Conservation (phyloP, 2,888 invertebrate genomes). For the Cephus runcator region DNA sequence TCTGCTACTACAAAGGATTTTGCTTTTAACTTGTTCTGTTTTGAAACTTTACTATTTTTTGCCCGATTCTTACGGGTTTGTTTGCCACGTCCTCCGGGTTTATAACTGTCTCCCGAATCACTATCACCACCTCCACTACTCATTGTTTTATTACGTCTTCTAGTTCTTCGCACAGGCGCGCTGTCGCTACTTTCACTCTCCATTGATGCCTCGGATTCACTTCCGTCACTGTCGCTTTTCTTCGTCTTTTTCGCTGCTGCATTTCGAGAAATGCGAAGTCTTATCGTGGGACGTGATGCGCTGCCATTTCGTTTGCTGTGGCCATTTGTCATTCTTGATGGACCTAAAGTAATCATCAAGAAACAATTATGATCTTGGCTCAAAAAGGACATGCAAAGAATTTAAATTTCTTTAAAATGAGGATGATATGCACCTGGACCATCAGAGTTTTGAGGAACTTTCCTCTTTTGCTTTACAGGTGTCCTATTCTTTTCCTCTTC, state of each 20-base stretch:
- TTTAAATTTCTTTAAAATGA: not conserved
- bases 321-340: slow-evolving; percentile 58
- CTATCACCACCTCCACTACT: slow-evolving; percentile 56
- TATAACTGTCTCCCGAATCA: slow-evolving; percentile 71
- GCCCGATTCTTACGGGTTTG: slow-evolving; percentile 52
- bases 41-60: slow-evolving; percentile 45
- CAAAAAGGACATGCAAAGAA: not conserved
- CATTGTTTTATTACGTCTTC: slow-evolving; percentile 47
- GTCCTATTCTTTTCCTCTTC: slow-evolving; percentile 29
- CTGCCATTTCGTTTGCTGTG: slow-evolving; percentile 43
- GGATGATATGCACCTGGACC: slow-evolving; percentile 38
- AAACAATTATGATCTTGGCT: not conserved
- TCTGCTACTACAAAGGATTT: slow-evolving; percentile 34
- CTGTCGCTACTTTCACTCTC: slow-evolving; percentile 55
- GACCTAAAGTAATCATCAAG: slow-evolving; percentile 40
- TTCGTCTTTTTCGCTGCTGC: slow-evolving; percentile 29
- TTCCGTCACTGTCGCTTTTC: slow-evolving; percentile 48
- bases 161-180: slow-evolving; percentile 43
- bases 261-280: slow-evolving; percentile 43
- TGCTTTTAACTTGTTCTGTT: slow-evolving; percentile 22
- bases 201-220: slow-evolving; percentile 50
- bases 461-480: slow-evolving; percentile 25
- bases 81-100: slow-evolving; percentile 64
- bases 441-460: slow-evolving; percentile 25
- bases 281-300: slow-evolving; percentile 42